Evolutionary conservation across 37 sponge, comb jelly and placozoan species (phyloP), one percentile per base, ranked within the genome.

Genomic region (Halisarca cf. caerulea): DNA sequence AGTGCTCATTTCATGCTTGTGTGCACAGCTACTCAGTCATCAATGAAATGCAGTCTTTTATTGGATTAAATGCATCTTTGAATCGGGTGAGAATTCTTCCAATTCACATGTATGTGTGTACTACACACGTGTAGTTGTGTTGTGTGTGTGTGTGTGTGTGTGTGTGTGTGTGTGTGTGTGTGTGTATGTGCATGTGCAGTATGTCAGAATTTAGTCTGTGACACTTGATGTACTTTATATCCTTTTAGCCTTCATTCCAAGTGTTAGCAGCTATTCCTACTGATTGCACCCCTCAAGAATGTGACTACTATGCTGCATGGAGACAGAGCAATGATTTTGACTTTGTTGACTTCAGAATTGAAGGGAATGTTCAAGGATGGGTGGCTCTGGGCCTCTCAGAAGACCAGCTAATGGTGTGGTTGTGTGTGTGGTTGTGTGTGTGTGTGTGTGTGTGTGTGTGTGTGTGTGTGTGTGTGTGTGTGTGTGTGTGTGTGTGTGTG

Each of bases 371-470:
- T n/a, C 45, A 74, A 25, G 83, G 84, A 0, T 91, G 91, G 91
- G 58, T 91, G 36, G 91, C 91, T 47, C 57, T 91, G 34, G 91
- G 91, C 25, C 87, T 91, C 78, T 85, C 88, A 23, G 66, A 18
- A 8, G 66, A 83, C 57, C 58, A 44, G 58, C 28, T 66, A 21
- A 83, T 83, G 84, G 84, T 83, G 44, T 43, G 66, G n/a, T n/a
- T n/a, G n/a, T n/a, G 2, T 4, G 71, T 3, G 64, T 62, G 64
- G 6, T 8, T 62, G 64, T 62, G 64, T 62, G 64, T 62, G 64
- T 62, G 64, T 62, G 64, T 62, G 64, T 62, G 64, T 62, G 64
- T 68, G 69, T 28, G 69, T 68, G 69, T 68, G 69, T 68, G 69
- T 27, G 28, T 68, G 69, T 68, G 69, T 68, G 69, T 62, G 69